Evolutionary conservation across 2,113 vertebrate genomes (phyloP), one percentile per base, ranked within the genome.

Genomic region (Poeciliopsis prolifica): DNA sequence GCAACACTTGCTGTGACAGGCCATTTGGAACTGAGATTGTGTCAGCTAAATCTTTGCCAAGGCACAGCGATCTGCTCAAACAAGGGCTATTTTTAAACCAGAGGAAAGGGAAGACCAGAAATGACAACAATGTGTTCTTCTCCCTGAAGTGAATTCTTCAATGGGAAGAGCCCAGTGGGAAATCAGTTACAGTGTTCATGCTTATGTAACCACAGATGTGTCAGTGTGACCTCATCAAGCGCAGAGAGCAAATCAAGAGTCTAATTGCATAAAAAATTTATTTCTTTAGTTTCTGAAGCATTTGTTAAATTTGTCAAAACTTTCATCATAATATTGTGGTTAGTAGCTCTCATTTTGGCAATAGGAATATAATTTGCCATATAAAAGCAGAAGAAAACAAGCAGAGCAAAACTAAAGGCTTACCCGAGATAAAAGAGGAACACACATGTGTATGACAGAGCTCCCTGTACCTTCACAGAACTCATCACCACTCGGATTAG

Each of bases 341-440:
- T 68, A 54, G 28, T 31, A 64, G 12, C 2, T 67, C 1, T 61
- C 0, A 8, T 1, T 64, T 24, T 54, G 2, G 31, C 29, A 31
- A 26, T 0, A 3, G 13, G 17, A 0, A 22, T 29, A 7, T 14
- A 1, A 75, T 31, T 28, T 15, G 30, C 5, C 51, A 1, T 24
- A 44, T 40, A 68, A 44, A 2, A 60, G 22, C 22, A 31, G 4
- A 0, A 35, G 19, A 65, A 48, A 22, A 72, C 22, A 0, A 31
- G n/a, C 4, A 4, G 15, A 0, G 13, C 28, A 30, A 68, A 74
- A 44, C 11, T 64, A 22, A 68, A 31, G 29, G 70, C 96, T 97
- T 95, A 99, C 98, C 98, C 98, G 13, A 98, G 95, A 89, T 98
- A 99, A 93, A 97, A 98, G 79, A 99, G 95, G 79, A 96, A 79